Base-by-base conservation (phyloP, 2,888 invertebrate genomes). In the Temnothorax ravouxi region DNA sequence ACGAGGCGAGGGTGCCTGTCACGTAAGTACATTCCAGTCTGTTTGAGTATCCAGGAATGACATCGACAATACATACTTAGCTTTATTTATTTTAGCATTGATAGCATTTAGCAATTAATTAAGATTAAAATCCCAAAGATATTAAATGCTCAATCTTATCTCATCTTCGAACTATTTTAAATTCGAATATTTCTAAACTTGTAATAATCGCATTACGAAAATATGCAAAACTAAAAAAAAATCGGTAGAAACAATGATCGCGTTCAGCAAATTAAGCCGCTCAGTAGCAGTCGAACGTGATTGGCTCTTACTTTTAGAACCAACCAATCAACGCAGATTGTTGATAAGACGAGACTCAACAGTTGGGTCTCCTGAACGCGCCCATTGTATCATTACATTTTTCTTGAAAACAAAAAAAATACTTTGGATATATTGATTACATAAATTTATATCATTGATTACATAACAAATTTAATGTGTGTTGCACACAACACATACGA, bases 1-100 rank as follows among this genome's bases (percentile, higher is more conserved):
- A 90, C 91, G 92, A 64, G 96, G 96, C 0, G 96, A 96, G 94
- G 96, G 96, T 0, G 96, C 96, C 87, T 96, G 96, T 89, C 96
- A 96, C 90, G 96, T 96, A 92, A 95, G 96, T 94, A 83, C 77
- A 86, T 87, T 84, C 82, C 56, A 62, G 38, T 61, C 69, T 88
- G 62, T 66, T 80, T 75, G 86, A 82, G 74, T 54, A 83, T 83
- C 75, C 61, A 71, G 74, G 62, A 83, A 79, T 50, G 15, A 50
- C 34, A 47, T 62, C 15, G 1, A 54, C 21, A 34, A 38, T 34
- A 47, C 15, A 4, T n/a, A 29, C 29, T 3, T 29, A 13, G 50
- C 50, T 18, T 50, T 50, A 44, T 44, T 44, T 21, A 69, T 38
- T 69, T 71, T 52, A 79, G 18, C 25, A 44, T 61, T 18, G n/a